Evolutionary conservation across 2,797 vertebrate genomes (phyloP).

Genomic region (Centropyge bicolor): DNA sequence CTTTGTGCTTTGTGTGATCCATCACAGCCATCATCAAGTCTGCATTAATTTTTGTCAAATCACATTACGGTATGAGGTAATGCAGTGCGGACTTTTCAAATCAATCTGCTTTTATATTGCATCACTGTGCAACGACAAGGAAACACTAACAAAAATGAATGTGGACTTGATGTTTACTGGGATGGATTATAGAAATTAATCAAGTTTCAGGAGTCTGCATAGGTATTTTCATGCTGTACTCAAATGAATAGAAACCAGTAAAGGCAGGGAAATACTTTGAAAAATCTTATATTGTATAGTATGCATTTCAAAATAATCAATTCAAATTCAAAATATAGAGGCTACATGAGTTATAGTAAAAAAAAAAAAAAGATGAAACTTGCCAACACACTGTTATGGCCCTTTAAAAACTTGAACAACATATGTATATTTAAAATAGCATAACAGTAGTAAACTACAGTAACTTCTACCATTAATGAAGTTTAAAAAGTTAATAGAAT

Average conservation of each 20-base stretch:
- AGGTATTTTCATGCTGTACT: background rate
- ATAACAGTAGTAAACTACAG: background rate
- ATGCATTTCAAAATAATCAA: background rate
- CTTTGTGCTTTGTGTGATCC: background rate
- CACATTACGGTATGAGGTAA: conserved; percentile 14
- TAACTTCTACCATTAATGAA: background rate
- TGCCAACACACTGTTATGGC: background rate
- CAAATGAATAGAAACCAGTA: background rate
- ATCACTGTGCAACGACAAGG: background rate
- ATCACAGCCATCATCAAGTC: conserved; percentile 7
- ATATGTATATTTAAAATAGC: background rate
- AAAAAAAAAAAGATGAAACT: too few relatives aligned
- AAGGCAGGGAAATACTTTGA: background rate
- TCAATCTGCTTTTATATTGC: conserved; percentile 1
- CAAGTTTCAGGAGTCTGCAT: background rate
- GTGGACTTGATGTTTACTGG: background rate
- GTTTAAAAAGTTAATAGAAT: background rate
- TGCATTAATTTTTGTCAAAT: conserved; percentile 13
- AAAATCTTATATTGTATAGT: background rate
- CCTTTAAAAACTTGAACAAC: conserved; percentile 5
- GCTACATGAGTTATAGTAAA: background rate
- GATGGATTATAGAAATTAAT: conserved; percentile 3
- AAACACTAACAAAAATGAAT: background rate
- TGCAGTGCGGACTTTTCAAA: conserved; percentile 2
- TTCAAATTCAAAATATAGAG: background rate